Base-by-base conservation (phyloP, 64 coral and sea anemone species). In the Trachythela sp. region DNA sequence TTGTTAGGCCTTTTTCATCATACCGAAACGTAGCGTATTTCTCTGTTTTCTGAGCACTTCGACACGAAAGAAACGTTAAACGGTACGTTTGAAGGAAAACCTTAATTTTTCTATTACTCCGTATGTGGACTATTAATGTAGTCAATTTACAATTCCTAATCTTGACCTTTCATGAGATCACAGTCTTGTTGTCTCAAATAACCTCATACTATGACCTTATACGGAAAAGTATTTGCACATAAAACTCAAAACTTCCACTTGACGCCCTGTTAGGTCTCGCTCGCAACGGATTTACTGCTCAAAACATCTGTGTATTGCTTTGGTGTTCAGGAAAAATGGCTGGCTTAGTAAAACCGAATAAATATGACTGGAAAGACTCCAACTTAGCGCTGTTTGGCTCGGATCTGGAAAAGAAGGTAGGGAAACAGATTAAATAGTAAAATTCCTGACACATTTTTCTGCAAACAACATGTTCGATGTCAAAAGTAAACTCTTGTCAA, bases 361-460 rank as follows among this genome's bases (percentile, higher is more conserved):
- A 80, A 37, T 80, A 80, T 36, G 75, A 80, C 33, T 80, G 75
- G 75, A 80, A 80, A 29, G 75, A 80, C 75, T 80, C 75, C 0
- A 80, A 80, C 33, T 37, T 80, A 22, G 75, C 75, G 75, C 38
- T 80, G 2, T 80, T 80, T 39, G 75, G 75, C 26, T 37, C 75
- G 14, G 75, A 80, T 80, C 15, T 80, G 32, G 75, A 80, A 35
- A 80, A 39, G 31, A 35, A 80, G 33, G 75, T 80, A 80, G 2
- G 56, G 11, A 45, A 45, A 45, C 42, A 45, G 42, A 45, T 64
- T 2, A 64, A 64, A 64, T 2, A 20, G 15, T 64, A 18, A 64
- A 64, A 64, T 64, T 64, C 56, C 26, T 64, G 7, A 27, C 26
- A 64, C 26, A 64, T 64, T 45, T 45, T 26, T 64, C 13, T 20